These are phyloP conservation scores for Serrognathus titanus DNA, from an alignment of 2,888 invertebrate genomes.

Conservation along the genomic window DNA sequence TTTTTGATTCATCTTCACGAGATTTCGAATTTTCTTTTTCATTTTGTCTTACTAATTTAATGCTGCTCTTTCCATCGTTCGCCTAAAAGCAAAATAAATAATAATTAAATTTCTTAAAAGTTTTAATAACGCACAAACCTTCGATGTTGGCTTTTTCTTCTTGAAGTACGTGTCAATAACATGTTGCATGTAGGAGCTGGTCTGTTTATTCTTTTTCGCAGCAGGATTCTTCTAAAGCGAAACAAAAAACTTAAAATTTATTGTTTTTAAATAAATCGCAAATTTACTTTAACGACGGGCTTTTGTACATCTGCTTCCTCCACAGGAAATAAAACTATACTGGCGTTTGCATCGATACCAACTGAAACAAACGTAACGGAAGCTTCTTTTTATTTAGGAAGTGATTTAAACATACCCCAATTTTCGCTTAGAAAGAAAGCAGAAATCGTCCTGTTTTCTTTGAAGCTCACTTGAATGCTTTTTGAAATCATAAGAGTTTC, in stretches of 20 bases:
- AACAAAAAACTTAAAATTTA: not conserved
- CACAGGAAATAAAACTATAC: slow-evolving; percentile 2
- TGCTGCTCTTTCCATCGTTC: not conserved
- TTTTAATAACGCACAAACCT: not conserved
- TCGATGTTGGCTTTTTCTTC: slow-evolving; percentile 11
- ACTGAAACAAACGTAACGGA: not conserved
- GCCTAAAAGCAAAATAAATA: not conserved
- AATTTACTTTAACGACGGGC: not conserved
- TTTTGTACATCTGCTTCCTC: not conserved
- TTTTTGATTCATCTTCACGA: not conserved
- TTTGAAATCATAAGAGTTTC: slow-evolving; percentile 50
- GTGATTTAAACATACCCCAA: slow-evolving; percentile 49
- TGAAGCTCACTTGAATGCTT: slow-evolving; percentile 48
- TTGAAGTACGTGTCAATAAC: slow-evolving; percentile 21
- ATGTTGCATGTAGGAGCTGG: slow-evolving; percentile 11
- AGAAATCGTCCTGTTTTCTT: slow-evolving; percentile 49
- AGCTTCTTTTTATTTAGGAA: not conserved
- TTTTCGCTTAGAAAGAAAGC: slow-evolving; percentile 59
- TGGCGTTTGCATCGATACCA: slow-evolving; percentile 7
- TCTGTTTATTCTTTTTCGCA: not conserved
- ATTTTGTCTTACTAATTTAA: too few species aligned
- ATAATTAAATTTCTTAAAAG: not conserved
- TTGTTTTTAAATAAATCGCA: not conserved
- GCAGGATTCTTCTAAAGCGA: not conserved
- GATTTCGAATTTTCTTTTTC: too few species aligned